These are phyloP conservation scores for Rhineura floridana DNA, from an alignment of 2,113 vertebrate genomes.

Conservation along the genomic window DNA sequence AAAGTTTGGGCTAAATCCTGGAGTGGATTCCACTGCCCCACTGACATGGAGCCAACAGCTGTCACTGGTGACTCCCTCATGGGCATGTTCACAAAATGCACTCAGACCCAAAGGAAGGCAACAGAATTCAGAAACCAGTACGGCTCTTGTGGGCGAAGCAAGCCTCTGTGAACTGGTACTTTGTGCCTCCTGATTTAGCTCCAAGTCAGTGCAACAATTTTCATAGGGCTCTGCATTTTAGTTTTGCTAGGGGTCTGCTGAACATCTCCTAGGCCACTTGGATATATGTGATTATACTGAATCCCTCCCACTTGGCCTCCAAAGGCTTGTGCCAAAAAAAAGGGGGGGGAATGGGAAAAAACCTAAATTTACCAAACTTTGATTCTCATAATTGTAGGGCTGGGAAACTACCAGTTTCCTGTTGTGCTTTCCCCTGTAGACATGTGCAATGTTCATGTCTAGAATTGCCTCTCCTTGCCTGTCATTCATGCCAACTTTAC, in stretches of 20 bases:
- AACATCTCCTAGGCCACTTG: background rate
- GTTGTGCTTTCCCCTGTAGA: background rate
- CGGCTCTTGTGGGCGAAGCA: background rate
- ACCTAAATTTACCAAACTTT: background rate
- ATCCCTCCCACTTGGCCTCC: too few species aligned
- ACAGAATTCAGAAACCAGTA: background rate
- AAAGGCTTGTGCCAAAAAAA: background rate
- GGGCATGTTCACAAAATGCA: background rate
- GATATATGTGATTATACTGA: background rate
- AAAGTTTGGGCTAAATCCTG: too few species aligned
- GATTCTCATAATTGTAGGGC: background rate
- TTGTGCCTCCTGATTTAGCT: background rate
- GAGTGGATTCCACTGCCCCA: too few species aligned
- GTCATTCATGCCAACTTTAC: background rate
- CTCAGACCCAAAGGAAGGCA: rapidly evolving
- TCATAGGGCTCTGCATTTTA: background rate
- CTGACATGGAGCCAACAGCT: too few species aligned
- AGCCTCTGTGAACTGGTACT: background rate
- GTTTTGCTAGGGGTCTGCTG: too few species aligned
- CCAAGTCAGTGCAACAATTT: background rate
- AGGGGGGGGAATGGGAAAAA: background rate
- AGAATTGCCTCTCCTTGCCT: too few species aligned
- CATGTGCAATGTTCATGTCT: background rate
- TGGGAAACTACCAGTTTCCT: background rate
- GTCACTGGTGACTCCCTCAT: too few species aligned